Evolutionary conservation across 2,113 vertebrate genomes (phyloP), one percentile per base, ranked within the genome.

Genomic region (Varanus komodoensis): DNA sequence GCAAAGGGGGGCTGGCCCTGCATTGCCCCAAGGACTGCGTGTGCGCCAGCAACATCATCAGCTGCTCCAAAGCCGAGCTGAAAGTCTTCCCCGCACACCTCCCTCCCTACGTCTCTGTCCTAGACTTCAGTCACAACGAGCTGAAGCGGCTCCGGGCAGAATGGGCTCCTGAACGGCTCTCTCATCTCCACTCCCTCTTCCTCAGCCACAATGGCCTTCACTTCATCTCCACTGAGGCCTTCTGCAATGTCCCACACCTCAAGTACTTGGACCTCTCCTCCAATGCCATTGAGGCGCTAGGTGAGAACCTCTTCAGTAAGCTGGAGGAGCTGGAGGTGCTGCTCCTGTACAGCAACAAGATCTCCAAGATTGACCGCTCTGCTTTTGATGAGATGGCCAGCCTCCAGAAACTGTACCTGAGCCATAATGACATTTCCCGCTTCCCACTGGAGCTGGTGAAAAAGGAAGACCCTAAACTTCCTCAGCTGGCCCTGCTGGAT

Each of bases 31-130:
- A 95, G 0, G 97, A 90, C 29, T 99, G 99, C 86, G 96, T 99
- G 94, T 99, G 99, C 8, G 99, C 99, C 96, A 99, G 98, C 93
- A 99, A 99, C 97, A 98, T 99, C 82, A 98, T 99, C 84, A 99
- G 98, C 97, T 99, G 99, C 96, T 98, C 98, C 27, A 99, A 98
- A 95, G 98, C 98, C 94, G 97, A 97, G 79, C 96, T 99, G 95
- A 96, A 93, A 50, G 32, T 6, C 1, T 94, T 99, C 44, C 98
- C 99, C 0, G 67, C 93, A 0, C 95, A 96, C 1, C 92, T 99
- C 86, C 99, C 99, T 3, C 95, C 93, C 61, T 99, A 99, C 94
- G 96, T 97, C 0, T 96, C 98, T 0, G 97, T 98, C 4, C 95
- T 99, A 93, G 99, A 99, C 95, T 96, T 99, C 92, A 99, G 99